A percentile compares a stretch with the other conserved stretches of the same genome.
phyloP scores from a whole-genome alignment of 2,113 vertebrate genomes.

The Eonycteris spelaea region DNA sequence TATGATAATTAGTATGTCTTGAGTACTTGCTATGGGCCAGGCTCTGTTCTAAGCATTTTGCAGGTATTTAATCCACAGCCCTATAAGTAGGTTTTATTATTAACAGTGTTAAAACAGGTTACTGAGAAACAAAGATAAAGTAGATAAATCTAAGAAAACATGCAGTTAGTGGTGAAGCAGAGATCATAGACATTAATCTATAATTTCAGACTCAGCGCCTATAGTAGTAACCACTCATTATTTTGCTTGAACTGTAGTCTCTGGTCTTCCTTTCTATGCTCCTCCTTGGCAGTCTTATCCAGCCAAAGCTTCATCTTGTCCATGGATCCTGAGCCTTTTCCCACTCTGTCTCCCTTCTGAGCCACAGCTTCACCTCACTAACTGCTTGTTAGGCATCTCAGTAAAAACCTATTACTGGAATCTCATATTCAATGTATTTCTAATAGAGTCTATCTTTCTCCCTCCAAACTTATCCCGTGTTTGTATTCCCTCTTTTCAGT shows the following conservation, averaged over 20 bases:
- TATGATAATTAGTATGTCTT: background rate
- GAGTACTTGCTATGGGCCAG: background rate
- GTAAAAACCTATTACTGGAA: background rate
- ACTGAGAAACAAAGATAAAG: background rate
- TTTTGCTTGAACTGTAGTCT: background rate
- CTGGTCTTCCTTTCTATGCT: background rate
- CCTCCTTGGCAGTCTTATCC: background rate
- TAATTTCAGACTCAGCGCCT: background rate
- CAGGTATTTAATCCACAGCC: too few species aligned
- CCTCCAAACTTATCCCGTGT: background rate
- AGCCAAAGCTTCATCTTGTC: background rate
- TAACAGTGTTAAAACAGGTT: too few species aligned
- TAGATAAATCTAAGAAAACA: background rate
- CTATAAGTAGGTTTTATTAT: too few species aligned
- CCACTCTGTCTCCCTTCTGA: background rate
- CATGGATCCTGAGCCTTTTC: background rate
- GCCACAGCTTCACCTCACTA: background rate
- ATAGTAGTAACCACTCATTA: background rate
- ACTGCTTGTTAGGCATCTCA: background rate
- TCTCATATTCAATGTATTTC: background rate
- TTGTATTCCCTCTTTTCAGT: background rate
- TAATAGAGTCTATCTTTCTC: background rate
- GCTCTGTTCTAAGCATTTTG: background rate
- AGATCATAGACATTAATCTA: background rate
- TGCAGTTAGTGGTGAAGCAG: background rate